Percentiles rank a stretch among this genome's conserved stretches.
Evolutionary conservation across 2,888 invertebrate genomes (phyloP).

Genomic region (Trisateles emortualis): DNA sequence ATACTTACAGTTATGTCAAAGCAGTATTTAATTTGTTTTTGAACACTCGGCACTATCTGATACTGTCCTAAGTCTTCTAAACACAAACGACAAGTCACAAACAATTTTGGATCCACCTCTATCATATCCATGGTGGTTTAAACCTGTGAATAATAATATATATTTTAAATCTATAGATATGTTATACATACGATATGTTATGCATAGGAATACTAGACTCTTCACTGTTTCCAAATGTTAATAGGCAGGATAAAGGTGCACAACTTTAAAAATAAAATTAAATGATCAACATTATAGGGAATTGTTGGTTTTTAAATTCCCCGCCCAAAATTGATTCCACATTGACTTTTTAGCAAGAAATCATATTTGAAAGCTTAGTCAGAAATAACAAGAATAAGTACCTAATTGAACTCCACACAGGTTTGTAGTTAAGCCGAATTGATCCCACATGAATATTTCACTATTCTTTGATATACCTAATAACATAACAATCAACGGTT

Average conservation of each 20-base stretch:
- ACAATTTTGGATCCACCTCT: conserved; percentile 72
- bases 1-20: conserved; percentile 75
- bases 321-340: conserved; percentile 1
- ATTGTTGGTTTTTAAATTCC: conserved; percentile 1
- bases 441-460: no score
- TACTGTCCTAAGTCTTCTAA: conserved; percentile 72
- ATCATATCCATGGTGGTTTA: conserved; percentile 55
- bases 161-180: neutral
- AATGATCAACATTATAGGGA: no score
- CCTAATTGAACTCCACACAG: no score
- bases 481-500: no score
- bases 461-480: no score
- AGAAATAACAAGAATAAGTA: no score
- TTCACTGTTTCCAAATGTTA: no score
- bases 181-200: neutral
- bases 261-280: no score
- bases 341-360: no score
- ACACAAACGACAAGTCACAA: conserved; percentile 77
- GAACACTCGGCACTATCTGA: conserved; percentile 73
- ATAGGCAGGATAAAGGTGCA: no score
- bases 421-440: no score
- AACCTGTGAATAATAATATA: conserved; percentile 23
- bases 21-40: conserved; percentile 73
- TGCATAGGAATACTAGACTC: neutral
- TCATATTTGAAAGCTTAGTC: no score